Evolutionary conservation across 2,113 vertebrate genomes (phyloP).

Genomic region (Procavia capensis): DNA sequence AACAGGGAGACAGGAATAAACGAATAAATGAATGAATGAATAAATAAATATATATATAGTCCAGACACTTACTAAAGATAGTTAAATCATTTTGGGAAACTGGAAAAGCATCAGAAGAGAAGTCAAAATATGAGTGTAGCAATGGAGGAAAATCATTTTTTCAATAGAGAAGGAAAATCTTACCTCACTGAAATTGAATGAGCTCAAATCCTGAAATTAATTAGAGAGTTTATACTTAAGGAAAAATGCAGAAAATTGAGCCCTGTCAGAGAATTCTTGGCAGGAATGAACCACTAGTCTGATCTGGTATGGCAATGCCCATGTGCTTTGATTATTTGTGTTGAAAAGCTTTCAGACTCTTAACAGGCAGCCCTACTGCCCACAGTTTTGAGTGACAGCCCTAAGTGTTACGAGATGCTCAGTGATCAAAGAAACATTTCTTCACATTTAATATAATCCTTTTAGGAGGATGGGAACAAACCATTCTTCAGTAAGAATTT

Average conservation of each 20-base stretch:
- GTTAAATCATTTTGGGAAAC: constrained; percentile 10
- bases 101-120: background rate
- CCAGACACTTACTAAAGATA: constrained; percentile 50
- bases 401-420: background rate
- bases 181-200: background rate
- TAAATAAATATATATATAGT: background rate
- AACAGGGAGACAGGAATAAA: background rate
- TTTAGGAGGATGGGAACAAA: constrained; percentile 12
- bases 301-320: background rate
- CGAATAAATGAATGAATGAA: constrained; percentile 44
- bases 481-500: constrained; percentile 34
- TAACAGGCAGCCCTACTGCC: background rate
- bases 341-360: constrained; percentile 51
- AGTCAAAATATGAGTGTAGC: constrained; percentile 25
- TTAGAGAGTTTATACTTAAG: constrained; percentile 24
- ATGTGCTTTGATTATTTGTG: constrained; percentile 19
- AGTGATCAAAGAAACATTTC: constrained; percentile 49
- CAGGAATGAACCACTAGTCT: background rate
- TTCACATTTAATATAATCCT: constrained; percentile 21
- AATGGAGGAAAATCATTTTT: background rate
- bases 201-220: constrained; percentile 57
- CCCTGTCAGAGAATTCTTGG: constrained; percentile 43
- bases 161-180: constrained; percentile 19
- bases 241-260: constrained; percentile 32
- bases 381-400: constrained; percentile 34